Base-by-base conservation (phyloP, 2,113 vertebrate genomes). In the Muntiacus reevesi region DNA sequence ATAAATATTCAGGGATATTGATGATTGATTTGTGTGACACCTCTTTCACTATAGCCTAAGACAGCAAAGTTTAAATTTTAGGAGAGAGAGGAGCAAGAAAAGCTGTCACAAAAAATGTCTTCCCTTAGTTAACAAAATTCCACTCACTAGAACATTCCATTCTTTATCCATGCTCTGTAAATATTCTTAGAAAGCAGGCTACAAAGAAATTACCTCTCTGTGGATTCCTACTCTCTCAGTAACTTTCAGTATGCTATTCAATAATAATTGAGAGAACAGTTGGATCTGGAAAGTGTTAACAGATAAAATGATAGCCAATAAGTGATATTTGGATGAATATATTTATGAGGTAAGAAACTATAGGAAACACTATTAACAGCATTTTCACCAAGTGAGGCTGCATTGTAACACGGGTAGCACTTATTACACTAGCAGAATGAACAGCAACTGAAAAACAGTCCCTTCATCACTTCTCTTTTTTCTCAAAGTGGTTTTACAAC, bases 21-120 rank as follows among this genome's bases (percentile, higher is more conserved):
- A 76, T 93, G 47, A 57, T 21, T 83, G 36, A 67, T 85, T 88
- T 88, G 50, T 50, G 17, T 97, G 71, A 52, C 30, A 96, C 2
- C 47, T 95, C 74, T 91, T 96, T 88, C 28, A 43, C 62, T 93
- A 81, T 30, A 91, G 47, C 17, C n/a, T 89, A 87, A 96, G 45
- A 43, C 60, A 96, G 25, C 45, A 93, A 59, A 94, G 15, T 91
- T 93, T 88, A 97, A 59, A 81, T 74, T 90, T 93, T 47, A 94
- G 15, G 30, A 60, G 47, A 30, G 10, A 78, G 54, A 92, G 23
- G 28, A 89, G 1, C 23, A 96, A 84, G 19, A 97, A 91, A 90
- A 57, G 33, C 27, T 85, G 17, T 93, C 89, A 60, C 50, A 54
- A 87, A 97, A 94, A 82, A 62, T 87, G 23, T 52, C 81, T 92